Base-by-base conservation (phyloP, 2,113 vertebrate genomes). In the Cettia cetti region DNA sequence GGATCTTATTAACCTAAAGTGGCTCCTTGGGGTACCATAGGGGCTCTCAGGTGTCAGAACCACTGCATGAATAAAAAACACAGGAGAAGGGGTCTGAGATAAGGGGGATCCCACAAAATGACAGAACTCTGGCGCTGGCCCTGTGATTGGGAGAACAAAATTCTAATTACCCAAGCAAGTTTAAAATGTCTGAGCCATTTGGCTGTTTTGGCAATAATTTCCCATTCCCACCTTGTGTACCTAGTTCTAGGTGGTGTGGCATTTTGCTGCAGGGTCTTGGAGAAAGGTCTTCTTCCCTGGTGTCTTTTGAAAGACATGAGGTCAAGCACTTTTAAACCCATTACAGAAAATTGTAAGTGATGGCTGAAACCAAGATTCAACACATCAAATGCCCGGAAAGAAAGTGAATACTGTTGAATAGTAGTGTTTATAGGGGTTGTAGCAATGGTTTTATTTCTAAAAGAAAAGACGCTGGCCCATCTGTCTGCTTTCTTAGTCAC, bases 391-490 rank as follows among this genome's bases (percentile, higher is more conserved):
- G 5, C 21, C 16, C 19, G 44, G 49, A 54, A 83, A 9, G 21
- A 42, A 71, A 40, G 6, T 8, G 42, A 75, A 52, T 37, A 22
- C 13, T 71, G 17, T 16, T 63, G 33, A 80, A 52, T 4, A 64
- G 7, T 28, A 27, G 26, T 20, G 18, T 81, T 74, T 75, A 37
- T 20, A 40, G 10, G 39, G 6, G 3, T 30, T 61, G 31, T 10
- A 82, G 16, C 8, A 66, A 31, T 59, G 20, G 1, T n/a, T 64
- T 91, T 40, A 35, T 53, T 89, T 82, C 30, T 65, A 23, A 72
- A 53, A 72, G 17, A 22, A 44, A 89, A 6, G 11, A 49, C 0
- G 0, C 13, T 16, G 45, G 11, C 20, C 19, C 9, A 64, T 33
- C 28, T 52, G 22, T 89, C 14, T 52, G 7, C 50, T 45, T 87